Conservation (phyloP, 1,140 invertebrate species). For the Drosophila ambigua region DNA sequence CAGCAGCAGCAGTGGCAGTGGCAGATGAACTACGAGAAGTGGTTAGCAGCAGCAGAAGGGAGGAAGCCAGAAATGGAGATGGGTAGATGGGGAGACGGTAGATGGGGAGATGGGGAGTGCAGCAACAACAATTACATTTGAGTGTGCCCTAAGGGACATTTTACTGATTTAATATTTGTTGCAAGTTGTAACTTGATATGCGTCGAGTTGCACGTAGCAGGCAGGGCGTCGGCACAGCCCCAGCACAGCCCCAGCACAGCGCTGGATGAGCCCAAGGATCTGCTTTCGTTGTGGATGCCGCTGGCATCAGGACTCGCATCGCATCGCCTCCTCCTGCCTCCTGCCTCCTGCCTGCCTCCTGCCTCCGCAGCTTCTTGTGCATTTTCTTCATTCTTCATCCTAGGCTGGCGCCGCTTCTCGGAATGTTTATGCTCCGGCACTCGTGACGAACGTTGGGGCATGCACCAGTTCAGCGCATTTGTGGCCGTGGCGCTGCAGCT, state of each 20-base stretch:
- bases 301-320: too few relatives aligned
- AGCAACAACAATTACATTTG: conserved; percentile 77
- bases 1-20: conserved; percentile 8
- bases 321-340: too few relatives aligned
- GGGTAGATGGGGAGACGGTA: too few relatives aligned
- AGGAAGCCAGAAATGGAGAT: background rate
- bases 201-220: conserved; percentile 66
- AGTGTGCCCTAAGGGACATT: conserved; percentile 79
- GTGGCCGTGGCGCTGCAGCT: too few relatives aligned
- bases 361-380: too few relatives aligned
- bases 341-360: too few relatives aligned
- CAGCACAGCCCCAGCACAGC: conserved; percentile 21
- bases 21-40: conserved; percentile 35
- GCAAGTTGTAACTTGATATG: conserved; percentile 81
- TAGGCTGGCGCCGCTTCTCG: too few relatives aligned
- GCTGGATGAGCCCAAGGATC: conserved; percentile 54
- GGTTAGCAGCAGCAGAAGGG: background rate
- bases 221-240: conserved; percentile 15
- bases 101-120: background rate
- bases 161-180: conserved; percentile 82
- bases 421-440: too few relatives aligned
- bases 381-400: too few relatives aligned
- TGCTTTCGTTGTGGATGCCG: conserved; percentile 11
- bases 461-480: too few relatives aligned
- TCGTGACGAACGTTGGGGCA: too few relatives aligned